These are phyloP conservation scores for Stercorarius parasiticus DNA, from an alignment of 2,113 vertebrate species.

Conservation along the genomic window DNA sequence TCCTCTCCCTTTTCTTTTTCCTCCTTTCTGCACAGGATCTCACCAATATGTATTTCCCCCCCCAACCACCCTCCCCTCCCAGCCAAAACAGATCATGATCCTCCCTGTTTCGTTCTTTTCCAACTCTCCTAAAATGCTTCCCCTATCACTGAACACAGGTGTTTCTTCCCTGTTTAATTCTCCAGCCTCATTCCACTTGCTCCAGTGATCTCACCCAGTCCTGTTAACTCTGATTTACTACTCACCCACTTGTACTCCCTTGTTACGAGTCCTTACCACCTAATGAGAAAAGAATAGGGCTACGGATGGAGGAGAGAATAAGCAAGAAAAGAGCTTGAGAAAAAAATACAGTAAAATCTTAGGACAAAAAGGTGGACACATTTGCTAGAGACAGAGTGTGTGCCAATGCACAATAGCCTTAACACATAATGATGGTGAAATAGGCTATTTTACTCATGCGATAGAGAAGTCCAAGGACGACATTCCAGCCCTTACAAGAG, in stretches of 20 bases:
- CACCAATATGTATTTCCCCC: not conserved
- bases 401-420: accelerated
- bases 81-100: not conserved
- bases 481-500: not conserved
- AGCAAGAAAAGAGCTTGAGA: not conserved
- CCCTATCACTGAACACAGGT: not conserved
- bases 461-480: not conserved
- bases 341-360: not conserved
- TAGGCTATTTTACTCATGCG: not conserved
- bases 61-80: no score
- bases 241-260: not conserved
- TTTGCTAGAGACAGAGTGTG: not conserved
- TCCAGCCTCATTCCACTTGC: not conserved
- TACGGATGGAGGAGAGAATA: not conserved
- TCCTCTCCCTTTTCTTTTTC: not conserved
- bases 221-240: not conserved
- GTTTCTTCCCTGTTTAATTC: not conserved
- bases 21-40: not conserved
- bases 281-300: not conserved
- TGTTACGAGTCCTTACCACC: not conserved
- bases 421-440: not conserved
- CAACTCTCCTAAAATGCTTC: not conserved
- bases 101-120: not conserved
- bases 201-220: not conserved
- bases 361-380: not conserved